A percentile compares a stretch with the other conserved stretches of the same genome.
These are phyloP conservation scores for Ruditapes philippinarum DNA, from an alignment of 1,140 invertebrate genomes.

Conservation along the genomic window DNA sequence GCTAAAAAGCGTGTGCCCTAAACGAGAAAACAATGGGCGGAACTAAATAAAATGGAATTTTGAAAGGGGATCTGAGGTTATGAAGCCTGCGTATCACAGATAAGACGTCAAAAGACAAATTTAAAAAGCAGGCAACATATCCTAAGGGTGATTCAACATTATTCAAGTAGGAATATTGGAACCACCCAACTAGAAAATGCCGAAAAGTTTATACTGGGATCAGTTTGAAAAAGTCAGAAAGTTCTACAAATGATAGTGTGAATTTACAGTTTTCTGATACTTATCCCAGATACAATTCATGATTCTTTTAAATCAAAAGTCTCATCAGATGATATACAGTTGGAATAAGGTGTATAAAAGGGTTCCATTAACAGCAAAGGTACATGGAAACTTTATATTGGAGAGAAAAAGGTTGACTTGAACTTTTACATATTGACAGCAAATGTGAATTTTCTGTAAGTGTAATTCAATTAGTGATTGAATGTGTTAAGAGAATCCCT, in stretches of 20 bases:
- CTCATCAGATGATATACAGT: not conserved
- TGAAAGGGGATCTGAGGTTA: no score
- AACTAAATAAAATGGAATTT: no score
- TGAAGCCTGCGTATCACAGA: no score
- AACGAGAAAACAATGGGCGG: no score
- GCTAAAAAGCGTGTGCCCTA: no score
- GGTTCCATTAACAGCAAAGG: not conserved
- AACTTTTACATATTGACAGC: not conserved
- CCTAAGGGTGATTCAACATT: no score
- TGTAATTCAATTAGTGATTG: not conserved
- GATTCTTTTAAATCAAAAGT: not conserved
- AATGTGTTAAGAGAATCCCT: not conserved
- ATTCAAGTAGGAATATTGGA: no score
- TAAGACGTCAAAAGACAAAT: no score
- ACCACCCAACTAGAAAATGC: no score
- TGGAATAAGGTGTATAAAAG: not conserved
- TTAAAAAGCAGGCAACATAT: no score
- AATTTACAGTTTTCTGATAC: no score
- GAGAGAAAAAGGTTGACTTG: not conserved
- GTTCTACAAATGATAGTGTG: not conserved
- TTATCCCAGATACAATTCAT: not conserved
- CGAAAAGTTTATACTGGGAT: not conserved
- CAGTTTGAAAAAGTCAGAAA: not conserved
- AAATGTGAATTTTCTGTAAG: not conserved
- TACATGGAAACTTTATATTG: not conserved